Percentiles rank a stretch among this genome's conserved stretches.
Conservation (phyloP, 2,113 vertebrate genomes). For the Heterocephalus glaber region DNA sequence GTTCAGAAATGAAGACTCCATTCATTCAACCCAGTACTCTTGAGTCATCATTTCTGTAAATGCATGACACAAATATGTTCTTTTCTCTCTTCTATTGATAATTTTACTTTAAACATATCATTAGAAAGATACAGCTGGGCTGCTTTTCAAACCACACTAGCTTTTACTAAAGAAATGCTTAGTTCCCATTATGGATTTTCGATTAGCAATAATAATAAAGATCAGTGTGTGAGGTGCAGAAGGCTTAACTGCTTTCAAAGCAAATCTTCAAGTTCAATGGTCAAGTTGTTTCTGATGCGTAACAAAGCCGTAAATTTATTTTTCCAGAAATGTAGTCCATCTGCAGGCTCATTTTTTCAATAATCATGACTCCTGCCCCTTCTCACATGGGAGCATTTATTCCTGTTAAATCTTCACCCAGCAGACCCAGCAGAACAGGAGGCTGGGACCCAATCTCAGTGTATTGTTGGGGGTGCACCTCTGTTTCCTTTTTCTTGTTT, state of each 20-base stretch:
- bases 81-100: slow-evolving; percentile 37
- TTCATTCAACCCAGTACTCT: neutral
- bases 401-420: neutral
- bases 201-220: slow-evolving; percentile 58
- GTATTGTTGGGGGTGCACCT: neutral
- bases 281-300: slow-evolving; percentile 15
- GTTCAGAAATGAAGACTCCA: slow-evolving; percentile 59
- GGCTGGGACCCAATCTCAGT: neutral
- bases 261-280: slow-evolving; percentile 5
- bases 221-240: neutral
- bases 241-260: slow-evolving; percentile 49
- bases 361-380: neutral
- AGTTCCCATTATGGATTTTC: slow-evolving; percentile 71
- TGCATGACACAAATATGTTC: neutral
- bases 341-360: slow-evolving; percentile 8
- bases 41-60: slow-evolving; percentile 62
- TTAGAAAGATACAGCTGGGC: slow-evolving; percentile 28
- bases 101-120: slow-evolving; percentile 65
- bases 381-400: neutral
- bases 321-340: neutral
- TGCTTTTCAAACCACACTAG: slow-evolving; percentile 34
- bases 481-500: neutral
- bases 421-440: neutral
- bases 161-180: slow-evolving; percentile 61
- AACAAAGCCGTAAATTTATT: neutral